Base-by-base conservation (phyloP, 2,888 invertebrate genomes). In the Meghimatium bilineatum region DNA sequence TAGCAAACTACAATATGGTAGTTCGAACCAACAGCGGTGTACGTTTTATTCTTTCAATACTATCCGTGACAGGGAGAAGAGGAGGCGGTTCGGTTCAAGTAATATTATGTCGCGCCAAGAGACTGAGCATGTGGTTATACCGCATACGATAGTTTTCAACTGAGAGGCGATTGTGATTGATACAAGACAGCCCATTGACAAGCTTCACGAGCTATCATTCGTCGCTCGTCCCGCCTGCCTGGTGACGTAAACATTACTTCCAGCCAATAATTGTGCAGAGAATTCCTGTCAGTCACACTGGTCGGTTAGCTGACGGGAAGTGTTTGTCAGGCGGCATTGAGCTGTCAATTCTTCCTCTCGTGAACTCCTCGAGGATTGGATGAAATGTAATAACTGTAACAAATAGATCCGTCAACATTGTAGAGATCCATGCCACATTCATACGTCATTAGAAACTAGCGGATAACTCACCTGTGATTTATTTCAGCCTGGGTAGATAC, bases 11-110 rank as follows among this genome's bases (percentile, higher is more conserved):
- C 66, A 78, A 36, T 80, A 67, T 80, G 77, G 26, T 77, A 38
- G 60, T 26, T 66, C 23, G n/a, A 66, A 14, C 77, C 38, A 63
- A 36, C 20, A 26, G 32, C 34, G 80, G 80, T 71, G 60, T 80
- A 72, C 56, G 36, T 80, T 80, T 72, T 80, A 80, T 72, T 80
- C 29, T 80, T 71, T 56, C 75, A 82, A 82, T 82, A 60, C 82
- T 82, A 82, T 82, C 82, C 66, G 75, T 82, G 80, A 75, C 78
- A 72, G 78, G 78, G 82, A 63, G 78, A 63, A 52, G 52, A 75
- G 82, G 63, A 72, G 69, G 85, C 60, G 85, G 36, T 69, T 75
- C 75, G 44, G 80, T 76, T 82, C 82, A 79, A 79, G 83, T 66
- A 79, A 79, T 79, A 79, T 79, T 83, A 83, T 79, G 79, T 79